Conservation (phyloP, 2,113 vertebrate genomes). For the Lepus timidus region DNA sequence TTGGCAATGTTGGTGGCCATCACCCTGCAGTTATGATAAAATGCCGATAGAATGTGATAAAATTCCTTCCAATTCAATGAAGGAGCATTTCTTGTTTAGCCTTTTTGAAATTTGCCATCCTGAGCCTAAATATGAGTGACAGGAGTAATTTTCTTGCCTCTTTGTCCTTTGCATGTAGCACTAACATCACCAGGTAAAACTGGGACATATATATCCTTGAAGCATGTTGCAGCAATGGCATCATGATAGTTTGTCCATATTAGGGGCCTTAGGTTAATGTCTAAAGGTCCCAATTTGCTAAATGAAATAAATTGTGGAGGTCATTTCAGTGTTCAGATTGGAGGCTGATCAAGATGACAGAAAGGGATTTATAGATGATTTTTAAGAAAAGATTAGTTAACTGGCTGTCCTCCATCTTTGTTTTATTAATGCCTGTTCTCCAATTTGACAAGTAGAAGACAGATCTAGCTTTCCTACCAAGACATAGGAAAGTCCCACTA, state of each 20-base stretch:
- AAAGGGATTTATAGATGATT: background rate
- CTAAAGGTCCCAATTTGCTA: background rate
- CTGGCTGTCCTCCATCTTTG: background rate
- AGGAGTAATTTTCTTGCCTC: background rate
- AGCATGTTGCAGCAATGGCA: background rate
- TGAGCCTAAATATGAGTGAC: background rate
- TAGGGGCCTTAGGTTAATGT: background rate
- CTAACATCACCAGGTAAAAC: background rate
- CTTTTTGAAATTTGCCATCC: background rate
- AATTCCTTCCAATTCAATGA: background rate
- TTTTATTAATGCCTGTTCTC: background rate
- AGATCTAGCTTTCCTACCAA: slow-evolving; percentile 45
- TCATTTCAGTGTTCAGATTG: slow-evolving; percentile 22
- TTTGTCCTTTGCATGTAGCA: background rate
- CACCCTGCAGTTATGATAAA: background rate
- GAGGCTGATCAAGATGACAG: background rate
- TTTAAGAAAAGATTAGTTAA: slow-evolving; percentile 7
- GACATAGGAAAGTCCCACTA: slow-evolving; percentile 8
- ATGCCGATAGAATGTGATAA: background rate
- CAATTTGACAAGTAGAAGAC: slow-evolving; percentile 20
- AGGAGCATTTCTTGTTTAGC: background rate
- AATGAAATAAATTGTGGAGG: slow-evolving; percentile 37
- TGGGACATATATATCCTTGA: background rate
- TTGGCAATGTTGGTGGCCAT: background rate
- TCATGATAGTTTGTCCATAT: background rate